phyloP scores from a whole-genome alignment of 2,888 invertebrate genomes.

The Macropis europaea region DNA sequence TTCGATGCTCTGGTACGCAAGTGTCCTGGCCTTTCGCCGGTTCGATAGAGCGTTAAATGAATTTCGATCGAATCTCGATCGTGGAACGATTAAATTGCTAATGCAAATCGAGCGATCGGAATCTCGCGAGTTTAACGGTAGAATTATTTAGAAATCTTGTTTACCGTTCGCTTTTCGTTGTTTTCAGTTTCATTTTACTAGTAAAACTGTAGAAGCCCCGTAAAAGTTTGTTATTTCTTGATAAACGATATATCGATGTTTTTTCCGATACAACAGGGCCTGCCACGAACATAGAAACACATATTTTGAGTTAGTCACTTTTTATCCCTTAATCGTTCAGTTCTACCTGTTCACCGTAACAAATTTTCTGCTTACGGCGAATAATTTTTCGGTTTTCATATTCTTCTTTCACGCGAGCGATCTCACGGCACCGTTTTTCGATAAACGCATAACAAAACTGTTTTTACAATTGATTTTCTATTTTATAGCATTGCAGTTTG shows the following conservation, averaged over 20 bases:
- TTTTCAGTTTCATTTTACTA: neutral
- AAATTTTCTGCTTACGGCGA: slow-evolving; percentile 39
- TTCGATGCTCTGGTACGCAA: no score
- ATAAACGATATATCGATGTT: neutral
- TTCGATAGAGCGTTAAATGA: neutral
- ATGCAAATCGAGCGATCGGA: neutral
- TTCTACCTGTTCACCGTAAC: slow-evolving; percentile 15
- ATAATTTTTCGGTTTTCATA: slow-evolving; percentile 26
- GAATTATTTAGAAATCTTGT: neutral
- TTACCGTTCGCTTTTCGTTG: neutral
- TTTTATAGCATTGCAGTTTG: neutral
- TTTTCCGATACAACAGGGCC: slow-evolving; percentile 47
- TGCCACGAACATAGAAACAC: slow-evolving; percentile 66
- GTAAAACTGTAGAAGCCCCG: neutral
- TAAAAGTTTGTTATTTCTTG: neutral
- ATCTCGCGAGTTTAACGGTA: neutral
- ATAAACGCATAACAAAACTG: neutral
- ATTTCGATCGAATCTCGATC: neutral
- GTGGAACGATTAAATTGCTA: neutral
- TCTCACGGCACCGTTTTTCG: neutral
- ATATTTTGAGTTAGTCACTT: slow-evolving; percentile 74
- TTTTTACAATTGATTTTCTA: neutral
- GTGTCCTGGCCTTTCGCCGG: no score
- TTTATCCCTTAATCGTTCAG: slow-evolving; percentile 25
- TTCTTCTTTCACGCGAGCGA: neutral